Base-by-base conservation (phyloP, 23 tunicate species). In the Ciona savignyi region DNA sequence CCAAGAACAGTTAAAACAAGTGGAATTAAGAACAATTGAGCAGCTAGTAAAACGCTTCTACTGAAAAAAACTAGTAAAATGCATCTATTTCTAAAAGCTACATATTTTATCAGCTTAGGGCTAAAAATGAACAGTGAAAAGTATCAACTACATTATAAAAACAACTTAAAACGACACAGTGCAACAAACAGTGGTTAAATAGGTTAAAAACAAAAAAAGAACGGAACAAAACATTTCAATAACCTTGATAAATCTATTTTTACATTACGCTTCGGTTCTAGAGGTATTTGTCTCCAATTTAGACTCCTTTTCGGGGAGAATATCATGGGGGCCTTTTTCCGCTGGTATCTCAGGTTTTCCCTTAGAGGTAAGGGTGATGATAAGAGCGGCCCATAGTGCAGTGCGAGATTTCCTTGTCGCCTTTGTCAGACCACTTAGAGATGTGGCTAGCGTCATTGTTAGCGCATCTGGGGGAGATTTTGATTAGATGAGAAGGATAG, bases 301-400 rank as follows among this genome's bases (percentile, higher is more conserved):
- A n/a, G n/a, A n/a, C n/a, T n/a, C n/a, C n/a, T n/a, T n/a, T n/a
- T n/a, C n/a, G n/a, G n/a, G n/a, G n/a, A n/a, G n/a, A n/a, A n/a
- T n/a, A n/a, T n/a, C n/a, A n/a, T n/a, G n/a, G n/a, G n/a, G n/a
- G n/a, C n/a, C 56, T 42, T 9, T 9, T 15, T 42, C 56, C 15
- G 56, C 9, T 6, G 56, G 15, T 42, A 6, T 42, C 15, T 42
- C 15, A 9, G 56, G 9, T 22, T 63, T 25, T 22, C 22, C 22
- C 22, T 63, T 63, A 23, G 67, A 63, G 24, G 6, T 65, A 11
- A 85, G 66, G 3, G 97, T 91, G 29, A 91, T 65, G 26, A 83
- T 89, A 62, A 80, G 66, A 27, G 97, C 97, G 3, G 75, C 89
- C 97, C 97, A 91, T 62, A 91, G 70, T 21, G 97, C 97, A 30